A percentile compares a stretch with the other conserved stretches of the same genome.
Conservation (phyloP, 1,140 invertebrate species). For the Halictus rubicundus region DNA sequence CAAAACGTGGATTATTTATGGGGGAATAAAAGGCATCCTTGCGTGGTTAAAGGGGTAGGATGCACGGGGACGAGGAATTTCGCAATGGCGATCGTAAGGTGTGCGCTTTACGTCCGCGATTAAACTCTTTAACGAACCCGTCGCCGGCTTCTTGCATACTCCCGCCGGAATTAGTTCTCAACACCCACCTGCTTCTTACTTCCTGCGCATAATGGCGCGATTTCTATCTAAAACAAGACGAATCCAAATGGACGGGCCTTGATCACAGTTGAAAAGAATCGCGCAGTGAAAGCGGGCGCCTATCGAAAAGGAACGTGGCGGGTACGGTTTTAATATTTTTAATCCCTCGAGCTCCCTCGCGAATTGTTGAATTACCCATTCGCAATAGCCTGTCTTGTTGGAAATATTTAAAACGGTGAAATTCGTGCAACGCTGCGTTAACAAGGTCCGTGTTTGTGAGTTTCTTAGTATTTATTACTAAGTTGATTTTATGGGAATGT, state of each 20-base stretch:
- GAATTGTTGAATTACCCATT: slow-evolving; percentile 1
- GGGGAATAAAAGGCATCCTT: not conserved
- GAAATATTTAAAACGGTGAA: not conserved
- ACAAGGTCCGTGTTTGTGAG: no score
- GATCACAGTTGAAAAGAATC: slow-evolving; percentile 22
- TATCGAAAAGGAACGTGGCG: slow-evolving; percentile 54
- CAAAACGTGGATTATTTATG: not conserved
- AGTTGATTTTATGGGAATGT: no score
- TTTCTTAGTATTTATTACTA: no score
- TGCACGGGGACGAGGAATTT: not conserved
- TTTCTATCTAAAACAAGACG: slow-evolving; percentile 60
- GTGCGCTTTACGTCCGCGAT: slow-evolving; percentile 12
- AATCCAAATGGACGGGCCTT: slow-evolving; percentile 40
- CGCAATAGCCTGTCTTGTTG: not conserved
- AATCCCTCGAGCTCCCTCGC: slow-evolving; percentile 52
- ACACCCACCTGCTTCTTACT: slow-evolving; percentile 68
- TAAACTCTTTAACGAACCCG: not conserved
- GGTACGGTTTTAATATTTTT: slow-evolving; percentile 15
- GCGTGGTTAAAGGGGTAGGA: not conserved
- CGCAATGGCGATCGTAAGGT: not conserved
- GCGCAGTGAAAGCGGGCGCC: slow-evolving; percentile 58
- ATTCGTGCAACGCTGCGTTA: no score
- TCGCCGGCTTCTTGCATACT: not conserved
- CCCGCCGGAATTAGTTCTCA: slow-evolving; percentile 6
- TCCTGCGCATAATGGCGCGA: slow-evolving; percentile 68